Percentiles rank a stretch among this genome's conserved stretches.
Conservation (phyloP, 2,888 invertebrate species). For the Catocala sponsa region DNA sequence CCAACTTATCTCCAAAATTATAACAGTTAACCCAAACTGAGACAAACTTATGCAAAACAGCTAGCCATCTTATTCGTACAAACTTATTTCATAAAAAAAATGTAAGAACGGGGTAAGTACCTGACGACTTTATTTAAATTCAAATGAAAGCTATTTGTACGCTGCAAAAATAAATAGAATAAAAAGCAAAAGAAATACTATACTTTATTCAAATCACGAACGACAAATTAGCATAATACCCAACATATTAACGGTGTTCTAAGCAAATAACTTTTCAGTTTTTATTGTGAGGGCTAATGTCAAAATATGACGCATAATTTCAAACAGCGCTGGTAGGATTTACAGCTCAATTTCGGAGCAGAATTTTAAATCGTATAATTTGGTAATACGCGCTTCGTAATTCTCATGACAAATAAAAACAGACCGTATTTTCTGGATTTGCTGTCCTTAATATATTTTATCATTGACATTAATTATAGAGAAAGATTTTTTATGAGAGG, state of each 20-base stretch:
- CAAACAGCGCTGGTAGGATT: constrained; percentile 24
- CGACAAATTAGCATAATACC: constrained; percentile 39
- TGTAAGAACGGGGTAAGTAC: constrained; percentile 15
- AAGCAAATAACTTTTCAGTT: constrained; percentile 46
- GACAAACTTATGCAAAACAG: constrained; percentile 4
- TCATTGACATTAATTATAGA: too few relatives aligned
- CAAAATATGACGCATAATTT: constrained; percentile 30
- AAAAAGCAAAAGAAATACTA: constrained; percentile 31
- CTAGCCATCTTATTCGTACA: constrained; percentile 3
- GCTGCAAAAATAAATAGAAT: constrained; percentile 25
- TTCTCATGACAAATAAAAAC: constrained; percentile 26
- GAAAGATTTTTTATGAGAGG: too few relatives aligned
- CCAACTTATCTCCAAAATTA: not conserved
- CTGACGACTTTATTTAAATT: constrained; percentile 28
- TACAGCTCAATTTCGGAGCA: constrained; percentile 28
- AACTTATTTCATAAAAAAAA: constrained; percentile 3
- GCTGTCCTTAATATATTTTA: too few relatives aligned
- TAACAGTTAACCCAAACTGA: not conserved
- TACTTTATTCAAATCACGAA: constrained; percentile 46
- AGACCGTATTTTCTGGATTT: too few relatives aligned
- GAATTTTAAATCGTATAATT: constrained; percentile 35
- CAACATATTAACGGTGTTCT: constrained; percentile 42
- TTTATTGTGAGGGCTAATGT: constrained; percentile 39
- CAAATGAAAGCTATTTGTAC: constrained; percentile 42
- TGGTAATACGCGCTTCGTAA: constrained; percentile 26